phyloP scores from a whole-genome alignment of 2,113 vertebrate species.

The Tiliqua scincoides region DNA sequence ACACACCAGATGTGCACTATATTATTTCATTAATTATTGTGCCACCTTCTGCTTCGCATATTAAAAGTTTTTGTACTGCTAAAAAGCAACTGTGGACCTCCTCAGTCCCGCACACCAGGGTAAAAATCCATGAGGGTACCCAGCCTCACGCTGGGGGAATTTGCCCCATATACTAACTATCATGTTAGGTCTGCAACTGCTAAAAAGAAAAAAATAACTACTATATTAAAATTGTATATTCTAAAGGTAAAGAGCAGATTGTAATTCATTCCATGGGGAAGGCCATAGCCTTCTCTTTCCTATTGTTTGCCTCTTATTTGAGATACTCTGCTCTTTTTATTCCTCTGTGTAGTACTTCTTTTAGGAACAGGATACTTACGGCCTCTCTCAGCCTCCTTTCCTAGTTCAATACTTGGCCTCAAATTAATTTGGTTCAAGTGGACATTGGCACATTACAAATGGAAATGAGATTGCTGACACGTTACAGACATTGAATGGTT shows the following conservation, averaged over 20 bases:
- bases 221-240: neutral
- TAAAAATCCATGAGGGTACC: too few species aligned
- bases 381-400: neutral
- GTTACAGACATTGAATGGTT: neutral
- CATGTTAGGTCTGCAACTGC: too few species aligned
- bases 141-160: too few species aligned
- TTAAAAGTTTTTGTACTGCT: neutral
- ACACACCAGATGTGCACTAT: neutral
- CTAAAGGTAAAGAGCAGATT: neutral
- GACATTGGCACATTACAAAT: neutral
- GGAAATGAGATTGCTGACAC: neutral
- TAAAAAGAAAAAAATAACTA: too few species aligned
- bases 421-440: neutral
- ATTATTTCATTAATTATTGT: neutral
- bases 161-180: too few species aligned
- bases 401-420: neutral
- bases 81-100: too few species aligned
- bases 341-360: neutral
- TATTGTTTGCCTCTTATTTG: neutral
- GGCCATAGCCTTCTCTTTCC: neutral
- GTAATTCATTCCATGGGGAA: neutral
- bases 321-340: neutral
- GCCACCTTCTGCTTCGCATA: neutral
- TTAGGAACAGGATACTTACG: neutral
- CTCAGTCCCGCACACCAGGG: too few species aligned